Evolutionary conservation across 2,888 invertebrate species (phyloP).

Genomic region (Andrena dorsata): DNA sequence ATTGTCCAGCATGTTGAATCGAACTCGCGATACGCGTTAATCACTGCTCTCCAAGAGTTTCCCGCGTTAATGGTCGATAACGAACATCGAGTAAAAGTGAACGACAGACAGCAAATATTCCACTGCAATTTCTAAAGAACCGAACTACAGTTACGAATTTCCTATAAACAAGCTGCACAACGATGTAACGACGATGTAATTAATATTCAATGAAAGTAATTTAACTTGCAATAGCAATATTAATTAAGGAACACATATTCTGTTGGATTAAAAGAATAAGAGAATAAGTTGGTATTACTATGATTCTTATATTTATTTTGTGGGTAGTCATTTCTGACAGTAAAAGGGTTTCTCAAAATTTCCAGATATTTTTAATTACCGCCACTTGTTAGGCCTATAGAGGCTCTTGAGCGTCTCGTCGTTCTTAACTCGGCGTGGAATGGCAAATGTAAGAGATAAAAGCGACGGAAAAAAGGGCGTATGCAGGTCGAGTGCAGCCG

Average conservation of each 20-base stretch:
- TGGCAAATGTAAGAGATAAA: conserved; percentile 27
- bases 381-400: neutral
- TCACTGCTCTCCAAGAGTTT: neutral
- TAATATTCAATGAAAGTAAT: no score
- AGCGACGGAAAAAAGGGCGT: conserved; percentile 33
- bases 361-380: conserved; percentile 25
- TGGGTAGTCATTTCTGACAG: neutral
- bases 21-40: neutral
- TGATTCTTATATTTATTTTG: neutral
- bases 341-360: neutral
- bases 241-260: no score
- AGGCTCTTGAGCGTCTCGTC: conserved; percentile 1
- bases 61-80: neutral
- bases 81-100: neutral
- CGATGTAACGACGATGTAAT: no score
- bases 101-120: neutral
- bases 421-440: conserved; percentile 20
- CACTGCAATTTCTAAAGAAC: no score
- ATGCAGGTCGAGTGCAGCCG: conserved; percentile 31
- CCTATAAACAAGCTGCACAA: no score
- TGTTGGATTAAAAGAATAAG: no score
- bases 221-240: no score
- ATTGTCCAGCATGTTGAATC: neutral
- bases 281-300: neutral
- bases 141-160: no score